Evolutionary conservation across 2,797 vertebrate species (phyloP).

Genomic region (Lophotriccus pileatus): DNA sequence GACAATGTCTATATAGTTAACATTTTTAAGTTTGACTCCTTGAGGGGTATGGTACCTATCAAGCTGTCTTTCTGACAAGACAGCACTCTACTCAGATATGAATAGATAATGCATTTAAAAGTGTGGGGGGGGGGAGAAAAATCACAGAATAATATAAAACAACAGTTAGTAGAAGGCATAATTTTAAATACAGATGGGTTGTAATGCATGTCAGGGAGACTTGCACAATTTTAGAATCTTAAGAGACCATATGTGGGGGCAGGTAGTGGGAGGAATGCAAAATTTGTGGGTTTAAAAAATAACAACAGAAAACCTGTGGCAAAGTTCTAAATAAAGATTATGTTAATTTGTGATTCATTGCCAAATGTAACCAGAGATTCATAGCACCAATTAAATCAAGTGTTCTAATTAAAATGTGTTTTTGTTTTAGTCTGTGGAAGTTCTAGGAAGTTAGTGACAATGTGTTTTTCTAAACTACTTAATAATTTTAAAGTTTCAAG

Average conservation of each 20-base stretch:
- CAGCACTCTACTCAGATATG: neutral
- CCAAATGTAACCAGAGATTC: conserved; percentile 29
- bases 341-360: conserved; percentile 54
- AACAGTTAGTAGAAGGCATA: conserved; percentile 1
- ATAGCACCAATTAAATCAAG: conserved; percentile 8
- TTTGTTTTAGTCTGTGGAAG: conserved; percentile 1
- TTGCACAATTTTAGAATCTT: conserved; percentile 27
- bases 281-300: conserved; percentile 54
- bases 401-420: conserved; percentile 24
- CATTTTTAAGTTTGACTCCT: conserved; percentile 2
- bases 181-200: conserved; percentile 39
- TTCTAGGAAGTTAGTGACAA: neutral
- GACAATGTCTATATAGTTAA: neutral
- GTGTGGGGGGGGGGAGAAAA: neutral
- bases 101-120: neutral
- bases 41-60: neutral
- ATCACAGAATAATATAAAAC: neutral
- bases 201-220: conserved; percentile 2
- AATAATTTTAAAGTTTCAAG: neutral
- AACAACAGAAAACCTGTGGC: conserved; percentile 42
- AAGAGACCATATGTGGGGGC: conserved; percentile 49
- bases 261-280: conserved; percentile 55
- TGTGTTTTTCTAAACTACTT: neutral
- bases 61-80: neutral
- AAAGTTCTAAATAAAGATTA: conserved; percentile 37